These are phyloP conservation scores for Phengaris arion DNA, from an alignment of 2,888 invertebrate genomes.

Conservation along the genomic window DNA sequence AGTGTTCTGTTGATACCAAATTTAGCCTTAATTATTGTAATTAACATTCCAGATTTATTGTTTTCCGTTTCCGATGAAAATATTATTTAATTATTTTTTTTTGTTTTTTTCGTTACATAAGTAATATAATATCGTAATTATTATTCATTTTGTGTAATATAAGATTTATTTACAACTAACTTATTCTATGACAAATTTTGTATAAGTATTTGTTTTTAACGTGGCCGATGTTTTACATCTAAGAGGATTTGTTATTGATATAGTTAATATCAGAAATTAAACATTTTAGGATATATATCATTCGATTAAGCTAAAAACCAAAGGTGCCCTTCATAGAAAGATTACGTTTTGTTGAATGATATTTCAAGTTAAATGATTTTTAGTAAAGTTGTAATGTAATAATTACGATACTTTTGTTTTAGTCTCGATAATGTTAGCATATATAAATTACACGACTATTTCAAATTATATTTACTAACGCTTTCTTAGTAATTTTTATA, in stretches of 20 bases:
- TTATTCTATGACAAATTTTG: constrained; percentile 64
- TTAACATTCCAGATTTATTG: constrained; percentile 77
- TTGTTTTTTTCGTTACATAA: constrained; percentile 54
- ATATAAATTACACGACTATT: constrained; percentile 76
- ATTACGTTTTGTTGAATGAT: constrained; percentile 79
- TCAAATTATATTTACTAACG: constrained; percentile 79
- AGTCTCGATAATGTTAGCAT: constrained; percentile 75
- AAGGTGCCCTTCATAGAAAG: constrained; percentile 88
- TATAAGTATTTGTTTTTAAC: constrained; percentile 64
- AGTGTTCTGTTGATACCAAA: constrained; percentile 74
- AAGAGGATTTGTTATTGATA: constrained; percentile 72
- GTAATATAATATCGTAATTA: constrained; percentile 52
- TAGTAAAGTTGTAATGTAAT: constrained; percentile 75
- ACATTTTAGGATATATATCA: constrained; percentile 78
- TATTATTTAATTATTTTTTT: constrained; percentile 63
- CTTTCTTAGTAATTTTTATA: constrained; percentile 77
- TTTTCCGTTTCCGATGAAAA: constrained; percentile 66
- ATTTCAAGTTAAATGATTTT: constrained; percentile 78
- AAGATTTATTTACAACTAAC: constrained; percentile 78
- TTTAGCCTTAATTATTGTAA: constrained; percentile 68
- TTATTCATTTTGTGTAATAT: constrained; percentile 70
- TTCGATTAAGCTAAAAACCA: constrained; percentile 89
- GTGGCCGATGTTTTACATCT: constrained; percentile 69
- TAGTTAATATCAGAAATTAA: constrained; percentile 75
- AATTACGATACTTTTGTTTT: constrained; percentile 74